A percentile compares a stretch with the other conserved stretches of the same genome.
These are phyloP conservation scores for Eulithis testata DNA, from an alignment of 2,888 invertebrate species.

Conservation along the genomic window DNA sequence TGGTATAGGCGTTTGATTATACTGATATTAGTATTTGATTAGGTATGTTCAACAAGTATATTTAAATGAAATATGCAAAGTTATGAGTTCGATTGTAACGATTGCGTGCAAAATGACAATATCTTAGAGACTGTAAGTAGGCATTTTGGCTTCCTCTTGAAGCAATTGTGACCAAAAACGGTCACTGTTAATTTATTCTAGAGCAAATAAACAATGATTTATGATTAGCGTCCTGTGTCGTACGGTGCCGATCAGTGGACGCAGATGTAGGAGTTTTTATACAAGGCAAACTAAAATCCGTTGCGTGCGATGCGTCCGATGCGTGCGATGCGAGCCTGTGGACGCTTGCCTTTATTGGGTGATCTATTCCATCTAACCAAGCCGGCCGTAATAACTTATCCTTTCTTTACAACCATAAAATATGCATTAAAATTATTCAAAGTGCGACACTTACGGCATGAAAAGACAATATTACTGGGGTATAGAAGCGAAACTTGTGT, in stretches of 20 bases:
- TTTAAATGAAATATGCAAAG: neutral
- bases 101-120: constrained; percentile 16
- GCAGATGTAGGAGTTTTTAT: too few species aligned
- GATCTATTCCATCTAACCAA: constrained; percentile 26
- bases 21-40: too few species aligned
- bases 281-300: too few species aligned
- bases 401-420: constrained; percentile 30
- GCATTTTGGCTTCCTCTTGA: too few species aligned
- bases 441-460: constrained; percentile 20
- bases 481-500: constrained; percentile 11
- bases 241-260: too few species aligned
- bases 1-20: too few species aligned
- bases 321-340: too few species aligned
- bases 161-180: constrained; percentile 27
- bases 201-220: constrained; percentile 29
- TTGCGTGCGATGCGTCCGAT: too few species aligned
- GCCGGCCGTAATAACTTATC: constrained; percentile 26
- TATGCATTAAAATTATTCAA: constrained; percentile 35
- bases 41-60: neutral
- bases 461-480: neutral
- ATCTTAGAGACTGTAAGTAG: too few species aligned
- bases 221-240: too few species aligned
- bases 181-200: constrained; percentile 22
- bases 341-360: too few species aligned
- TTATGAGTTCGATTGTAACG: neutral